Evolutionary conservation across 35 echinoderm and acorn worm species (phyloP), one percentile per base, ranked within the genome.

Genomic region (Ophiothrix spiculata): DNA sequence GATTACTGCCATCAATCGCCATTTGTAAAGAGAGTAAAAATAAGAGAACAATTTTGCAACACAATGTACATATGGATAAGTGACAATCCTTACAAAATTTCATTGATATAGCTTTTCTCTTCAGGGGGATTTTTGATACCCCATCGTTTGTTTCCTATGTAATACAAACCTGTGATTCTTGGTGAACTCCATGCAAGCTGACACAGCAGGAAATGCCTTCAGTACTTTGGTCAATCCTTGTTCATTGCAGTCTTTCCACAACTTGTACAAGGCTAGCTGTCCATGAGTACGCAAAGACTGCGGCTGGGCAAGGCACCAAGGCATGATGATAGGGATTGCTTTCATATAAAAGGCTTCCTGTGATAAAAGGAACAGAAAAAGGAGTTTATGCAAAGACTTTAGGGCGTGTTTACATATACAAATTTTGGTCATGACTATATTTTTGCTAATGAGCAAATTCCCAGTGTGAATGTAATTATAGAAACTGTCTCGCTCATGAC

Each of bases 181-280:
- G n/a, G 87, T 84, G 75, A 87, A 94, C n/a, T 91, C 33, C 89
- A 99, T 91, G 86, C 91, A 99, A 39, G 89, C 81, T 39, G 64
- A 31, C 0, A 99, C 45, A 31, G 75, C 86, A n/a, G 95, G 96
- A 32, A 86, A 99, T 32, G 69, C 79, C 8, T 76, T 86, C n/a
- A 91, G 15, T n/a, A 94, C 86, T 21, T 78, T 75, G 0, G 37
- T 49, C 16, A 93, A 73, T 38, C 82, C 86, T 1, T 77, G 81
- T 37, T 64, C 23, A 32, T 86, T 60, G 42, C 96, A 99, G 56
- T 93, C 89, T 69, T 80, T 78, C 91, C 91, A 99, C 36, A 99
- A 38, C 56, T 94, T 99, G 37, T 79, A 89, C 14, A 99, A 69
- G 15, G 88, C 63, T 33, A 88, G 79, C 83, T 94, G 96, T 36